Base-by-base conservation (phyloP, 1,140 invertebrate genomes). In the Paraescarpia echinospica region DNA sequence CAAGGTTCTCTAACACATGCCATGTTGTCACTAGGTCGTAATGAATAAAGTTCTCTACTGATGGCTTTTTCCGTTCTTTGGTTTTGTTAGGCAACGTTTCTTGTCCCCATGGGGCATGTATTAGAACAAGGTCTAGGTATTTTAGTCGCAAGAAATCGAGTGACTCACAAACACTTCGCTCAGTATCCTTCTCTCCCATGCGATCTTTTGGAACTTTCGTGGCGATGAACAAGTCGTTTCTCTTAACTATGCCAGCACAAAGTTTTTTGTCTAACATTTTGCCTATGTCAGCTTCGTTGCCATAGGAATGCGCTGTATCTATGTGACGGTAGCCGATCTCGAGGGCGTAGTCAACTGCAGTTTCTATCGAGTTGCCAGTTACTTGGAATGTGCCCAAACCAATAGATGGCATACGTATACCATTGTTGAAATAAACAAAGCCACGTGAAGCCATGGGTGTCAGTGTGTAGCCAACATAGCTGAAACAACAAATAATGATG, bases 1-100 rank as follows among this genome's bases (percentile, higher is more conserved):
- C 97, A 27, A 97, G 96, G 33, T 97, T 96, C 96, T 99, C 98
- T 97, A 99, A 97, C 34, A 97, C 98, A 95, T 97, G 91, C 95
- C 95, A 95, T 18, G 95, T 95, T 90, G 94, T 93, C 18, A 91
- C 35, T 0, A 95, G 48, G 92, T 95, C 93, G 89, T 94, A 93
- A 34, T 92, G 33, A 9, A 92, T 90, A 34, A 93, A 93, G 90
- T 94, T 93, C 22, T 92, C 91, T 88, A 93, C 91, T 18, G 94
- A 94, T 27, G 94, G 92, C 34, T 41, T 41, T 22, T 93, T 89
- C 1, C 91, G 1, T n/a, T 94, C 94, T 77, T 93, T 41, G 9
- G 93, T 93, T 33, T 94, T 94, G 90, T 95, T 92, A 0, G 94
- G 93, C 14, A 41, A 88, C 93, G 95, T 94, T 51, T 93, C 93